Base-by-base conservation (phyloP, 2,888 invertebrate species). In the Coenonympha glycerion region DNA sequence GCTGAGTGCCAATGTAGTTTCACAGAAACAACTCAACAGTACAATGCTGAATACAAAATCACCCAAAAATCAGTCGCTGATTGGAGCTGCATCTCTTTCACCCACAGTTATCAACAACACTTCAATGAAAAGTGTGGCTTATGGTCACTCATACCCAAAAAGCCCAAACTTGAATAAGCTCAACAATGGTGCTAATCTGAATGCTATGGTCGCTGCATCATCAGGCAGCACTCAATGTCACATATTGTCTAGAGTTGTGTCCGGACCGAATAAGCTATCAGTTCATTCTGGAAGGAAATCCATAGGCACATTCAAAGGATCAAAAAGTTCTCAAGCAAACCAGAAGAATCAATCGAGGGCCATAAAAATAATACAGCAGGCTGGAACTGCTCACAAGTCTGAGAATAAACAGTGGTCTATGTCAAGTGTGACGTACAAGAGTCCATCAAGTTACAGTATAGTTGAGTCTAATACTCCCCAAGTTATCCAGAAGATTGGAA, bases 311-410 rank as follows among this genome's bases (percentile, higher is more conserved):
- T 66, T 82, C 6, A 85, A 84, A 62, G 77, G 76, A 48, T 76
- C 82, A 8, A 86, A 85, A 65, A 79, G 63, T 60, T 73, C 79
- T 16, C 80, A 83, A 66, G 65, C 76, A 2, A 69, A 60, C 19
- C 83, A 81, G 57, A 85, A 84, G 56, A 83, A 73, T 66, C 84
- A 85, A 56, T 82, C 86, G 0, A 86, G 88, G 61, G 79, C 89
- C 16, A 84, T 90, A 13, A 89, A 90, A 69, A 89, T 89, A 54
- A 87, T 89, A 56, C 89, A 89, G 61, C 86, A 87, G 61, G 69
- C 85, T 46, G 83, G 83, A 46, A 65, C 78, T 49, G 64, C 70
- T 49, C 75, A 76, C 59, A 87, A 87, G 70, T 71, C 81, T 2
- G 87, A 84, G 53, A 63, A 70, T 16, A 86, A 87, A 62, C 61